Base-by-base conservation (phyloP, 1,140 invertebrate genomes). In the Idris sp. region DNA sequence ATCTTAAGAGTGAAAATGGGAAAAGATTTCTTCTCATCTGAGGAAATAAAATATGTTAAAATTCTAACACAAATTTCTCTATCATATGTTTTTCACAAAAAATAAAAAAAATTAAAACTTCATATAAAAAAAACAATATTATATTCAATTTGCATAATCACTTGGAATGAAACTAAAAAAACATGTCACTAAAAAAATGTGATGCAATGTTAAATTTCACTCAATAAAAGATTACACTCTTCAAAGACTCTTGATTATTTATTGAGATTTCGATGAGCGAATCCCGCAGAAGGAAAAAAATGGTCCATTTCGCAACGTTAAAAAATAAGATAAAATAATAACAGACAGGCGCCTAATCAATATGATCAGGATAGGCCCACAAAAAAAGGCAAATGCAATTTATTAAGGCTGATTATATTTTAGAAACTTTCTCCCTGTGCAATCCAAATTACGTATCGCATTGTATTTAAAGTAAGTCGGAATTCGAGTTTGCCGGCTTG, bases 401-500 rank as follows among this genome's bases (percentile, higher is more conserved):
- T 48, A 16, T 18, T 35, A 9, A 15, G 19, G 3, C n/a, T 19
- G 33, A 22, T 16, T 43, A 19, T 61, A 25, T 62, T 62, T 51
- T 31, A 35, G 44, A 44, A 53, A 64, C 46, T 53, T 64, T 64
- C 61, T 54, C 61, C 16, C 16, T 2, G 8, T 4, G 36, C 38
- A 25, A 62, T 43, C n/a, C 46, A 64, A 64, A 31, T 54, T 54
- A 65, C 49, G 59, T 28, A 38, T 64, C 28, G 18, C 31, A 68
- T 68, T 68, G 64, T 68, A 68, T 43, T 31, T 15, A 48, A 67
- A 69, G n/a, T 6, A 9, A 41, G 25, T 11, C 33, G 11, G 33
- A 33, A 49, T 49, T 59, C 26, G 46, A 41, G 22, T 56, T 41
- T 10, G 7, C 1, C 19, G 3, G 1, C 31, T 74, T 61, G 44